Conservation (phyloP, 2,888 invertebrate genomes). For the Tetropium fuscum region DNA sequence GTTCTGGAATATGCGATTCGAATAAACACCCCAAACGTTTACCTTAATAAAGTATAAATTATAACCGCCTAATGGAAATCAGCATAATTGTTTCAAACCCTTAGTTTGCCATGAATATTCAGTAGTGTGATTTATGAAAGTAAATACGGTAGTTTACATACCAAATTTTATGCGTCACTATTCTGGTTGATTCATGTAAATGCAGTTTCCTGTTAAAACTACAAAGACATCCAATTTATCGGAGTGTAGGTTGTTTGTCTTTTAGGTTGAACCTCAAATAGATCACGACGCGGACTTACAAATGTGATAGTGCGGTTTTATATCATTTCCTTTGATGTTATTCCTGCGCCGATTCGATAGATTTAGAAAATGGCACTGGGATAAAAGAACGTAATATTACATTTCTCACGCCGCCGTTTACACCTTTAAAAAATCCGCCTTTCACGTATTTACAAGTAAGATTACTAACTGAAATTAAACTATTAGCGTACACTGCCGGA, state of each 20-base stretch:
- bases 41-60: slow-evolving; percentile 15
- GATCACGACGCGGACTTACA: slow-evolving; percentile 17
- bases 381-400: neutral
- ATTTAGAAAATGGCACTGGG: neutral
- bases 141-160: slow-evolving; percentile 11
- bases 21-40: no score
- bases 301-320: slow-evolving; percentile 5
- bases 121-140: neutral
- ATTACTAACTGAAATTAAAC: no score
- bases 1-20: no score
- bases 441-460: no score
- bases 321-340: slow-evolving; percentile 11
- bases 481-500: no score
- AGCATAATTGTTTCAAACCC: slow-evolving; percentile 11
- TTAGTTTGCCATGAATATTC: slow-evolving; percentile 14
- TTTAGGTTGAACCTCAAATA: slow-evolving; percentile 19
- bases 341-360: slow-evolving; percentile 1
- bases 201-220: slow-evolving; percentile 28
- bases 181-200: slow-evolving; percentile 35
- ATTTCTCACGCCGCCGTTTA: no score
- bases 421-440: no score
- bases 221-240: slow-evolving; percentile 29
- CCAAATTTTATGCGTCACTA: slow-evolving; percentile 17
- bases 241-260: slow-evolving; percentile 22
- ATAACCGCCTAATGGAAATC: slow-evolving; percentile 5